Conservation (phyloP, 2,797 vertebrate species). For the Megalops cyprinoides region DNA sequence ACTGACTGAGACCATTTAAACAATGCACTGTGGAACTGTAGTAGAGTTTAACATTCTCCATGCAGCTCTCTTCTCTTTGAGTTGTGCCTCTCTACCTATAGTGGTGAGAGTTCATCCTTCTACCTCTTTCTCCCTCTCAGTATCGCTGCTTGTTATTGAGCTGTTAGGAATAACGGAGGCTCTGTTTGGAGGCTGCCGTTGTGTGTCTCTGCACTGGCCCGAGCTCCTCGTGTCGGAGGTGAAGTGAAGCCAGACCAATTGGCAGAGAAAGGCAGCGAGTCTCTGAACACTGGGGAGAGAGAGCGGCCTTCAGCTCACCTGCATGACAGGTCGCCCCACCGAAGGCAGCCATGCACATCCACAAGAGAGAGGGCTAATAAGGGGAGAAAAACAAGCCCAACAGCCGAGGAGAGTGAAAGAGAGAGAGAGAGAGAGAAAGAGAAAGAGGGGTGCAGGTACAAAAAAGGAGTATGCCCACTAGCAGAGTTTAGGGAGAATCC, state of each 20-base stretch:
- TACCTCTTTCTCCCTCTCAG: not conserved
- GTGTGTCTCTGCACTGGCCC: constrained; percentile 19
- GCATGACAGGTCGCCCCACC: constrained; percentile 60
- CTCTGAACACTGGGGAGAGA: constrained; percentile 40
- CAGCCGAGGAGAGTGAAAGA: constrained; percentile 26
- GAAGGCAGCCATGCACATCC: constrained; percentile 57
- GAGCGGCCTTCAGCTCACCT: constrained; percentile 51
- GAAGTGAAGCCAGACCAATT: constrained; percentile 67
- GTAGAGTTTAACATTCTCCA: not conserved
- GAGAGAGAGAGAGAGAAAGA: constrained; percentile 51
- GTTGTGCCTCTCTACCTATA: not conserved
- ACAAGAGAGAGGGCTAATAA: constrained; percentile 35
- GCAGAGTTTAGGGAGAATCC: constrained; percentile 9
- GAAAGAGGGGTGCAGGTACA: not conserved
- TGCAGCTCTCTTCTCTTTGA: not conserved
- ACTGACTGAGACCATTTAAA: not conserved
- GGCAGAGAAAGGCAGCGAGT: constrained; percentile 45
- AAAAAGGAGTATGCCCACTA: not conserved
- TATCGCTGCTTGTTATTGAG: constrained; percentile 27
- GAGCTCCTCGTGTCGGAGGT: constrained; percentile 54
- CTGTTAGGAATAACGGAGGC: constrained; percentile 19
- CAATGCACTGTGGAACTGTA: not conserved
- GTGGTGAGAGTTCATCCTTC: not conserved
- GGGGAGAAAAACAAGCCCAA: constrained; percentile 9
- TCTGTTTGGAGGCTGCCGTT: not conserved